Evolutionary conservation across 1,140 invertebrate genomes (phyloP).

Genomic region (Drosophila baimaii): DNA sequence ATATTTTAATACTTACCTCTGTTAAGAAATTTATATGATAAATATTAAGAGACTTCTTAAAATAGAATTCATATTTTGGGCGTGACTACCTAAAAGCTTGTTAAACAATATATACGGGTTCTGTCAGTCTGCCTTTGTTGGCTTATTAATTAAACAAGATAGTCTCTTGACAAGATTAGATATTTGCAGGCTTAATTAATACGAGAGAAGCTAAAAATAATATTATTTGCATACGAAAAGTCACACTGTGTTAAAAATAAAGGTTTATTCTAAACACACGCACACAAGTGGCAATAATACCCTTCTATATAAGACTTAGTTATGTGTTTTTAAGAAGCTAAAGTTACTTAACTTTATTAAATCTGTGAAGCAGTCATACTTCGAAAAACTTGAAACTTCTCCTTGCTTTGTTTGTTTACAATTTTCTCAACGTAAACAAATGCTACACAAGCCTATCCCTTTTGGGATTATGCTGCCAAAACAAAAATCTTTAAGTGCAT

Average conservation of each 20-base stretch:
- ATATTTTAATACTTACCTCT: not conserved
- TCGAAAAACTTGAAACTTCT: not conserved
- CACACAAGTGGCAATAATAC: no score
- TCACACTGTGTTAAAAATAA: slow-evolving; percentile 8
- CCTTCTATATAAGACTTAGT: not conserved
- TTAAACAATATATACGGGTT: slow-evolving; percentile 1
- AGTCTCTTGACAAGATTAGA: not conserved
- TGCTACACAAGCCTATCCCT: not conserved
- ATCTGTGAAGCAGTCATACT: not conserved
- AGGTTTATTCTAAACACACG: not conserved
- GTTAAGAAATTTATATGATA: not conserved
- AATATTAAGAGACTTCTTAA: not conserved
- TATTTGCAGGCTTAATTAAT: slow-evolving; percentile 4
- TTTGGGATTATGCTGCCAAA: not conserved
- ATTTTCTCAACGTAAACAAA: slow-evolving; percentile 14
- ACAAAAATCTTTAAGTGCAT: slow-evolving; percentile 21
- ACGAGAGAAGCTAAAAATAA: slow-evolving; percentile 3
- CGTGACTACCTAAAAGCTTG: not conserved
- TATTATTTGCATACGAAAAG: not conserved
- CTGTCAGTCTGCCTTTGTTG: not conserved
- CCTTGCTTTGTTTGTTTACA: slow-evolving; percentile 15
- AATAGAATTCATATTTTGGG: slow-evolving; percentile 9
- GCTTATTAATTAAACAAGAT: slow-evolving; percentile 11
- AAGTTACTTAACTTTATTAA: not conserved
- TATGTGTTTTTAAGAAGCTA: not conserved